phyloP scores from a whole-genome alignment of 1,140 invertebrate genomes.

The Orchestia grillus region DNA sequence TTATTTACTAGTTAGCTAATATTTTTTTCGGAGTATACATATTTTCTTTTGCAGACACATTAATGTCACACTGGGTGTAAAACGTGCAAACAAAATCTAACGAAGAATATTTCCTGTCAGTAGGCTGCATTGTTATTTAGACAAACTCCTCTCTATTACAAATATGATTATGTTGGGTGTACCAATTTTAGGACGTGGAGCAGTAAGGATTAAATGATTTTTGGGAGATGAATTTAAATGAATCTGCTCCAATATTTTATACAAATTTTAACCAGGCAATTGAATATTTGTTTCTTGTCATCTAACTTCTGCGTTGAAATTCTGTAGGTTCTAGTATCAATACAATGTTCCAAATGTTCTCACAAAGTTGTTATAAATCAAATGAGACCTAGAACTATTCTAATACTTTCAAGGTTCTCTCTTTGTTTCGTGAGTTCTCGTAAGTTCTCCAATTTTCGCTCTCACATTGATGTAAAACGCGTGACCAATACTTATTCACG shows the following conservation, averaged over 20 bases:
- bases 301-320: background rate
- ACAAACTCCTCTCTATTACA: no score
- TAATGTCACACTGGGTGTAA: no score
- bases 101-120: no score
- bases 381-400: background rate
- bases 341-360: background rate
- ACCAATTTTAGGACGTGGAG: no score
- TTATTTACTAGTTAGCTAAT: no score
- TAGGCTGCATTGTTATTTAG: no score
- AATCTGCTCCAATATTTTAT: background rate
- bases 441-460: background rate
- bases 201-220: no score
- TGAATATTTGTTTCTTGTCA: background rate
- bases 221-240: background rate
- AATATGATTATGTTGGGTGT: no score
- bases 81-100: no score
- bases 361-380: background rate
- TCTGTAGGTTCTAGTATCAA: background rate
- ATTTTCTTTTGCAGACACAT: no score
- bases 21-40: no score
- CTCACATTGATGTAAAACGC: background rate
- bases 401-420: background rate
- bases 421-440: background rate
- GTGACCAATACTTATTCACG: background rate
- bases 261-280: background rate